Base-by-base conservation (phyloP, 2,888 invertebrate genomes). In the Ochropacha duplaris region DNA sequence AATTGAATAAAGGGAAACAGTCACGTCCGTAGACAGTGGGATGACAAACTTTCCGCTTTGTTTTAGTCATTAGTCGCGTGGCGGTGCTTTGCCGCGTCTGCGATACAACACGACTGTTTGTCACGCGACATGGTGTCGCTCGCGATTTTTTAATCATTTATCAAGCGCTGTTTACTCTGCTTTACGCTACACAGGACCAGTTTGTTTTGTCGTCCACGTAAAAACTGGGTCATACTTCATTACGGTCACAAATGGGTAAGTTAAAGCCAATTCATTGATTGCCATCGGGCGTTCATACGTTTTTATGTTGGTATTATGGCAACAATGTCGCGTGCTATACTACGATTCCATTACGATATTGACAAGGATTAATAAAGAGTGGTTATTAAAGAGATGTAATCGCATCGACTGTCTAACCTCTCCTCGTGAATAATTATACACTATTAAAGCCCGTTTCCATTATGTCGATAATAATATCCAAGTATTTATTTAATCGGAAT, bases 141-240 rank as follows among this genome's bases (percentile, higher is more conserved):
- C 55, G 74, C 73, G 72, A 78, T 81, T 78, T 77, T 74, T 74
- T 72, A 76, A 80, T 80, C 76, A 84, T 84, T 82, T 79, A 83
- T 83, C 82, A 82, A 73, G 66, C 60, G 68, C 69, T 80, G 79
- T 80, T 78, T 79, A 78, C 77, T 72, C 67, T 57, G 73, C 63
- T 74, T 73, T 72, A 74, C 78, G 76, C 71, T 65, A 73, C 69
- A 64, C 64, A 55, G 64, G 72, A 76, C 78, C 77, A 73, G 77
- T 62, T 68, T 44, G 77, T 62, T 68, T 44, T 6, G 44, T 44
- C 44, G 44, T 22, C 19, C 31, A 12, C 52, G 19, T 44, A 44
- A 31, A 22, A 68, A 82, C 76, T 81, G 71, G 80, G 82, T 81
- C 84, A 78, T 54, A 66, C 72, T 78, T 78, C 71, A 78, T 79